phyloP scores from a whole-genome alignment of 1,140 invertebrate genomes.

The Formica exsecta region DNA sequence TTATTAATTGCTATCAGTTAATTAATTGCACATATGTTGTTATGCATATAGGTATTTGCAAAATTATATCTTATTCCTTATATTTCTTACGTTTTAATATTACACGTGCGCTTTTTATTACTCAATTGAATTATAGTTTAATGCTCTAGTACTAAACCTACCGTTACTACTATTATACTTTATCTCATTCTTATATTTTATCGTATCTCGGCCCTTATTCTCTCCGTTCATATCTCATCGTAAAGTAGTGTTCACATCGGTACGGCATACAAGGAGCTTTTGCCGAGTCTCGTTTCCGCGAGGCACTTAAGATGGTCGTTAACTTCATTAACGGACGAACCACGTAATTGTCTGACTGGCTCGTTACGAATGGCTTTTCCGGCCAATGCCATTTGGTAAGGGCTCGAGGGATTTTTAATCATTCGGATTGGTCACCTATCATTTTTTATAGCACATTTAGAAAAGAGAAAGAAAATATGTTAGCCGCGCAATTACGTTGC shows the following conservation, averaged over 20 bases:
- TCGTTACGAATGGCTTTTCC: constrained; percentile 55
- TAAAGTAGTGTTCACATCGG: constrained; percentile 51
- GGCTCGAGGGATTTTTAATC: background rate
- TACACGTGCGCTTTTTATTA: background rate
- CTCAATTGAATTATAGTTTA: background rate
- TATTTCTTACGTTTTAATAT: constrained; percentile 3
- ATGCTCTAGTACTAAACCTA: background rate
- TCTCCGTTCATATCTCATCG: background rate
- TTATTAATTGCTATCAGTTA: background rate
- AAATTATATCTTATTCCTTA: background rate
- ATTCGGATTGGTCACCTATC: background rate
- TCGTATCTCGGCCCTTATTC: constrained; percentile 3
- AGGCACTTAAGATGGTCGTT: constrained; percentile 80
- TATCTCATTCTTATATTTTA: constrained; percentile 4
- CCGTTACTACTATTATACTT: background rate
- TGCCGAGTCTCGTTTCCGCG: constrained; percentile 72
- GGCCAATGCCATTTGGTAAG: constrained; percentile 23
- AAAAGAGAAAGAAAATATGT: background rate
- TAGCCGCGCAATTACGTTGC: background rate
- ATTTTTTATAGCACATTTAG: background rate
- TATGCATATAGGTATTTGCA: background rate
- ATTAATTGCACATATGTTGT: background rate
- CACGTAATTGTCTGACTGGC: constrained; percentile 72
- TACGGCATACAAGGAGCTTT: constrained; percentile 45
- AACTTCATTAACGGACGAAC: constrained; percentile 83